These are phyloP conservation scores for Pteronotus mesoamericanus DNA, from an alignment of 2,797 vertebrate species.

Conservation along the genomic window DNA sequence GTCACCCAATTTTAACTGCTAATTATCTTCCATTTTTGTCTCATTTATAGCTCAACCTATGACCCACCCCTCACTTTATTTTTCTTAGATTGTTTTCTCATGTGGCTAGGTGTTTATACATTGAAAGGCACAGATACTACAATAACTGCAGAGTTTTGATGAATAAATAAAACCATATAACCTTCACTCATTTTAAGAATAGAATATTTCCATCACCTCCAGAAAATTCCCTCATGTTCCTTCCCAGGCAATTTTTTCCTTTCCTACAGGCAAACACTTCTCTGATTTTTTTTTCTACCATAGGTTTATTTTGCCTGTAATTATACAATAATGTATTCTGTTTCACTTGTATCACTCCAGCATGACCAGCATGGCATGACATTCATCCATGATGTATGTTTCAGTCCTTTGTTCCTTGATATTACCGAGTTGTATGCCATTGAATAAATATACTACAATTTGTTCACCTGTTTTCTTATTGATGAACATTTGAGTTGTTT, in stretches of 20 bases:
- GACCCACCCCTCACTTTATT: neutral
- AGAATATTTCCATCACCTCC: neutral
- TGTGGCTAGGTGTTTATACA: neutral
- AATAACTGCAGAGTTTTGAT: neutral
- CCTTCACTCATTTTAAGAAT: neutral
- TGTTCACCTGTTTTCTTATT: neutral
- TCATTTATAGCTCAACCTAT: neutral
- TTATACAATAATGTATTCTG: neutral
- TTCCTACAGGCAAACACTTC: neutral
- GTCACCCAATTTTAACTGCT: neutral
- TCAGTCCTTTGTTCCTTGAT: neutral
- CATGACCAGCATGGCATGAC: neutral
- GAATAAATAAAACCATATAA: neutral
- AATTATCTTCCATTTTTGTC: neutral
- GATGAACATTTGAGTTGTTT: neutral
- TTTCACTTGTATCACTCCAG: neutral
- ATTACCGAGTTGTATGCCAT: neutral
- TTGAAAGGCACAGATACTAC: neutral
- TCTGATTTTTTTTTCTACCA: neutral
- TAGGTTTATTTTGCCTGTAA: neutral
- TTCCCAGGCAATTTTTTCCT: neutral
- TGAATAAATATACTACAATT: neutral
- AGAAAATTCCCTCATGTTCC: neutral
- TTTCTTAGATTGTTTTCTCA: neutral
- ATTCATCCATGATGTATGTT: neutral